A percentile compares a stretch with the other conserved stretches of the same genome.
Evolutionary conservation across 1,140 invertebrate genomes (phyloP).

Genomic region (Drosophila neocordata): DNA sequence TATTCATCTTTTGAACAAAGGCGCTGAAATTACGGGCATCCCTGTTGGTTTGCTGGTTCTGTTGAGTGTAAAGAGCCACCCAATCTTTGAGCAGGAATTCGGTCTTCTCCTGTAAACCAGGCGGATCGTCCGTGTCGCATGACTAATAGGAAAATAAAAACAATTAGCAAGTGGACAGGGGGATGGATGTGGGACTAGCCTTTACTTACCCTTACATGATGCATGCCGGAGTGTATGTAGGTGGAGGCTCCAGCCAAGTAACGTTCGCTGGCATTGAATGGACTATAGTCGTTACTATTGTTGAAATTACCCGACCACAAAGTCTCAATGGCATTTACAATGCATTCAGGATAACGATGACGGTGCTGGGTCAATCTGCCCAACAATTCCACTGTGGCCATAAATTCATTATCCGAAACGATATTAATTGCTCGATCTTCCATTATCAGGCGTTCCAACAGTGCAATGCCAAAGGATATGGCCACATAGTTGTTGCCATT

Average conservation of each 20-base stretch:
- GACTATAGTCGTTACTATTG: slow-evolving; percentile 82
- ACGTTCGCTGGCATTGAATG: slow-evolving; percentile 87
- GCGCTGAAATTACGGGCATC: slow-evolving; percentile 97
- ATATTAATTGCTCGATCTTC: slow-evolving; percentile 91
- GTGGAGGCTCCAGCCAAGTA: slow-evolving; percentile 90
- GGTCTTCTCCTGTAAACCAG: slow-evolving; percentile 96
- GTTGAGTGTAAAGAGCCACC: slow-evolving; percentile 92
- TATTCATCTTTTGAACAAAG: slow-evolving; percentile 98
- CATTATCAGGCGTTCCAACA: slow-evolving; percentile 94
- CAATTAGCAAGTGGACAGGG: slow-evolving; percentile 48
- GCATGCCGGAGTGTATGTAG: slow-evolving; percentile 96
- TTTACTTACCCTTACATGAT: slow-evolving; percentile 87
- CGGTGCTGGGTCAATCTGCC: slow-evolving; percentile 89
- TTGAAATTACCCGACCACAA: slow-evolving; percentile 88
- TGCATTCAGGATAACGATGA: slow-evolving; percentile 90
- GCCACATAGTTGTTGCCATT: slow-evolving; percentile 93
- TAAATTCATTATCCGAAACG: slow-evolving; percentile 92
- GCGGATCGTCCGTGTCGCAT: slow-evolving; percentile 95
- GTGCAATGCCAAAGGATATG: slow-evolving; percentile 94
- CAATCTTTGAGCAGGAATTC: slow-evolving; percentile 97
- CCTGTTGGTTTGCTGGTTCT: slow-evolving; percentile 87
- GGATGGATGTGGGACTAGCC: too few species aligned
- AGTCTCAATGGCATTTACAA: slow-evolving; percentile 89
- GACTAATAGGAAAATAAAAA: slow-evolving; percentile 76
- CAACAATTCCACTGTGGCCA: slow-evolving; percentile 92